Base-by-base conservation (phyloP, 2,888 invertebrate genomes). In the Koerneria pararmatus region DNA sequence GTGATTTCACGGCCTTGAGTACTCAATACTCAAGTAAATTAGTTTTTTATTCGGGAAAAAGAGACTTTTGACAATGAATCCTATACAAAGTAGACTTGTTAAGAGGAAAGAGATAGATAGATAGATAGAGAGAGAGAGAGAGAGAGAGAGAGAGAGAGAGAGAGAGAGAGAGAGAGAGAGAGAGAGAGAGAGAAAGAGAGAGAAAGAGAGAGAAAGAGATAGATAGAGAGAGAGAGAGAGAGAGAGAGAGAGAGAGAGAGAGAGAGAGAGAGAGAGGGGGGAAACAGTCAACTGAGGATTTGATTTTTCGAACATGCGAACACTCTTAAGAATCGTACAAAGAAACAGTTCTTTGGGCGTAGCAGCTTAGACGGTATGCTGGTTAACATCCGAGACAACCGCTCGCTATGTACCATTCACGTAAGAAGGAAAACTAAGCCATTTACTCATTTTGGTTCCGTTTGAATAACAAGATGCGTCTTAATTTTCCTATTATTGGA, bases 201-300 rank as follows among this genome's bases (percentile, higher is more conserved):
- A 22, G 15, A 49, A 32, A 29, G 58, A 29, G 41, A 57, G 32
- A 27, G 8, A 22, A 46, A 29, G 29, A 31, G 48, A 19, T 35
- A 11, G n/a, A 60, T 19, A 32, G 53, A 19, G 56, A 35, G 46
- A 32, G 24, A 61, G 24, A 37, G 61, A n/a, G 53, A 37, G 29
- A 34, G 66, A 22, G 46, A 53, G 46, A 34, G 60, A 57, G 60
- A 53, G 51, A 62, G 60, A 62, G 60, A 60, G 62, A 49, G 60
- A 49, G 56, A 58, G 57, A 65, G 58, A 57, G 31, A 27, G 59
- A 49, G 54, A 58, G 51, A 59, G 65, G 29, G 48, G 61, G 53
- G 48, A 49, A 29, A 37, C 8, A 35, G 29, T 31, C 27, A 32
- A 53, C 46, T 29, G 53, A 32, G n/a, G n/a, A n/a, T n/a, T n/a